Percentiles rank a stretch among this genome's conserved stretches.
These are phyloP conservation scores for Xestobium rufovillosum DNA, from an alignment of 2,888 invertebrate genomes.

Conservation along the genomic window DNA sequence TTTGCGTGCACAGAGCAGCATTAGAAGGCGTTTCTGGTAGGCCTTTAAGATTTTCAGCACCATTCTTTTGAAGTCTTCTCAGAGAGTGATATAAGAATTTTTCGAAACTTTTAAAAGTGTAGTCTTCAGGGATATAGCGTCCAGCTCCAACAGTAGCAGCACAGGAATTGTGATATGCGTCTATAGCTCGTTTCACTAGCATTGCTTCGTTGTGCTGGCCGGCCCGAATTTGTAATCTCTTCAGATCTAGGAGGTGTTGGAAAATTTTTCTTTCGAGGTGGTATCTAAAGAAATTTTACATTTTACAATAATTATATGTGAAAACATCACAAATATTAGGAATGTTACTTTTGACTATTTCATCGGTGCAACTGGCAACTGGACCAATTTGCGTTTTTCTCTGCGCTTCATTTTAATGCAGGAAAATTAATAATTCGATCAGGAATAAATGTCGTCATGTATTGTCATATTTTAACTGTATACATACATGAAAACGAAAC, in stretches of 20 bases:
- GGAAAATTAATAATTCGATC: too few species aligned
- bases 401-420: too few species aligned
- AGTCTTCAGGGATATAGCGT: constrained; percentile 58
- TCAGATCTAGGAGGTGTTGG: constrained; percentile 85
- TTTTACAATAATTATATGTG: constrained; percentile 7
- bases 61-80: constrained; percentile 66
- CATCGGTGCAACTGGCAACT: too few species aligned
- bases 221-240: constrained; percentile 84
- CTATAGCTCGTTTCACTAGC: constrained; percentile 79
- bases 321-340: too few species aligned
- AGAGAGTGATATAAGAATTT: constrained; percentile 82
- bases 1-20: constrained; percentile 74
- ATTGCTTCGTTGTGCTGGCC: constrained; percentile 83
- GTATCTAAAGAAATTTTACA: constrained; percentile 52
- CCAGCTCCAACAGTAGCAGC: constrained; percentile 57
- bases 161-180: constrained; percentile 73
- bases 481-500: too few species aligned
- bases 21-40: constrained; percentile 45
- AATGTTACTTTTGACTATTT: too few species aligned
- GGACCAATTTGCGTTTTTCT: too few species aligned
- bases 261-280: constrained; percentile 88
- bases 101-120: constrained; percentile 72
- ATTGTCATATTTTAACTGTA: too few species aligned
- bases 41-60: constrained; percentile 52
- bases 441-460: too few species aligned